A percentile compares a stretch with the other conserved stretches of the same genome.
Evolutionary conservation across 2,797 vertebrate genomes (phyloP).

Genomic region (Bothrops alternatus): DNA sequence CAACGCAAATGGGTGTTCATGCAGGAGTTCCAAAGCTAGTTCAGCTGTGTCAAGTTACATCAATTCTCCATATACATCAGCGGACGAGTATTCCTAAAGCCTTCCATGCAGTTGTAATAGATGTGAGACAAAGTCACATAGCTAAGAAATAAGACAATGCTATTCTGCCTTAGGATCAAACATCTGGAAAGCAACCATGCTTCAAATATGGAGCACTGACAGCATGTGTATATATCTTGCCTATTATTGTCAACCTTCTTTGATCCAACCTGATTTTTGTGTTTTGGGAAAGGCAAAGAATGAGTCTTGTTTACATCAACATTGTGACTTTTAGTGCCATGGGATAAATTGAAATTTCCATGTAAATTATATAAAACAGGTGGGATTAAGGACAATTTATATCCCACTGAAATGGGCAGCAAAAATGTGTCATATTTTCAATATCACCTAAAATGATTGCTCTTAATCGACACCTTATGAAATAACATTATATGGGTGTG

Average conservation of each 20-base stretch:
- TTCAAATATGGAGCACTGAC: neutral
- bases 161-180: neutral
- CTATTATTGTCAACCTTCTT: neutral
- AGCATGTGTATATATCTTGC: constrained; percentile 20
- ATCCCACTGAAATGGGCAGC: neutral
- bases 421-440: neutral
- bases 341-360: neutral
- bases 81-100: constrained; percentile 71
- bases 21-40: constrained; percentile 58
- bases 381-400: neutral
- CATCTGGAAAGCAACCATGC: constrained; percentile 6
- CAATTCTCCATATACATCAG: constrained; percentile 64
- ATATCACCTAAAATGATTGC: neutral
- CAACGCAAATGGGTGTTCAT: constrained; percentile 63
- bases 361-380: constrained; percentile 4
- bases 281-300: constrained; percentile 9
- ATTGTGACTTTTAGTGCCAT: neutral
- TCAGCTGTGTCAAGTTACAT: constrained; percentile 70
- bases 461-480: neutral
- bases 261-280: neutral
- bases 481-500: neutral
- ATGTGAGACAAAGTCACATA: neutral
- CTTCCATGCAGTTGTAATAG: fast-evolving
- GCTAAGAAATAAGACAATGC: neutral
- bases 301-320: neutral